These are phyloP conservation scores for Loripinus fragilis DNA, from an alignment of 2,888 invertebrate species.

Conservation along the genomic window DNA sequence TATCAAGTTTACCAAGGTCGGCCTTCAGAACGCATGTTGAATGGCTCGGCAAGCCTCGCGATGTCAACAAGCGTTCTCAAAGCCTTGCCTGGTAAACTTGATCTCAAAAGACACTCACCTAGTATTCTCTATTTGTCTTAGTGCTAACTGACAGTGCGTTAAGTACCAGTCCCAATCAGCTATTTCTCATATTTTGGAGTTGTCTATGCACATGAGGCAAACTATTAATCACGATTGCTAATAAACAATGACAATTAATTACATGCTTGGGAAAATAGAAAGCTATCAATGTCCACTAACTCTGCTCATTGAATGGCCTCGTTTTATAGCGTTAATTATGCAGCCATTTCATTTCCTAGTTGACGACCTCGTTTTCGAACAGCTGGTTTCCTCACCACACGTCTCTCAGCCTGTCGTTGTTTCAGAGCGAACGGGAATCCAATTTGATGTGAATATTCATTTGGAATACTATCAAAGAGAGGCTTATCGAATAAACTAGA, in stretches of 20 bases:
- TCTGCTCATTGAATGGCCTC: not conserved
- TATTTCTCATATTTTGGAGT: too few relatives aligned
- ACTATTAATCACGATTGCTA: not conserved
- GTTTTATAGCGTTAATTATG: not conserved
- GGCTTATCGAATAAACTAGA: not conserved
- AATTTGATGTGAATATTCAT: not conserved
- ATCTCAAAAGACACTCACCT: too few relatives aligned
- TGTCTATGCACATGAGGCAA: not conserved
- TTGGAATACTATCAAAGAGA: not conserved
- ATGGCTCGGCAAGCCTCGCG: too few relatives aligned
- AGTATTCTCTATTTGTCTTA: too few relatives aligned
- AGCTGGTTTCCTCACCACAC: not conserved
- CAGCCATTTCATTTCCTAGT: not conserved
- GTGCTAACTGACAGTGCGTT: too few relatives aligned
- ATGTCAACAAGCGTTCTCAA: too few relatives aligned
- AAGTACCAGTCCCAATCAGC: too few relatives aligned
- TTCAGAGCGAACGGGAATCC: not conserved
- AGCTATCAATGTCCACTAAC: not conserved
- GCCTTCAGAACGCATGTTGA: too few relatives aligned
- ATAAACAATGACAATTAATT: not conserved
- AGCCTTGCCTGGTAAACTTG: too few relatives aligned
- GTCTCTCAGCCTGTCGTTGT: not conserved
- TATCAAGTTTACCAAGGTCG: too few relatives aligned
- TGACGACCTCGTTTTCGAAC: not conserved
- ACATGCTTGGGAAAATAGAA: not conserved